These are phyloP conservation scores for Nipponacmea schrenckii DNA, from an alignment of 2,888 invertebrate genomes.

Conservation along the genomic window DNA sequence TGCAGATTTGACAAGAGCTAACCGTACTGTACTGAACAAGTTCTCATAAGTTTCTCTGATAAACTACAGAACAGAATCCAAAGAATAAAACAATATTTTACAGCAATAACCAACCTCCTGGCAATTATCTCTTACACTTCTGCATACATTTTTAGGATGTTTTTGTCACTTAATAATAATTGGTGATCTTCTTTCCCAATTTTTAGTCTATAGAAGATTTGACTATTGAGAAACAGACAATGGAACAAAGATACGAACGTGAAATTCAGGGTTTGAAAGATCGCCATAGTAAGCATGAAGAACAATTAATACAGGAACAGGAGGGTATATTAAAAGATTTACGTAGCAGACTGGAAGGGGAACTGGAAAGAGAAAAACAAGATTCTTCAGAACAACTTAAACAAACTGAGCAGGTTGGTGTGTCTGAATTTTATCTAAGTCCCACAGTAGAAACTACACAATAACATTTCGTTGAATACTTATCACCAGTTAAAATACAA, in stretches of 20 bases:
- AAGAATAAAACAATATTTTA: no score
- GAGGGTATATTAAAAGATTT: constrained; percentile 38
- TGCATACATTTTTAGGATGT: no score
- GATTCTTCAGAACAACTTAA: constrained; percentile 43
- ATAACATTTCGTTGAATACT: no score
- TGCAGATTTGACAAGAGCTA: no score
- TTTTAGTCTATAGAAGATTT: constrained; percentile 59
- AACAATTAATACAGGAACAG: constrained; percentile 40
- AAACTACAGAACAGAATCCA: no score
- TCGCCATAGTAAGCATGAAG: constrained; percentile 36
- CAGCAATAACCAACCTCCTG: no score
- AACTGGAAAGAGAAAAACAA: constrained; percentile 42
- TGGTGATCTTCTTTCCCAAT: neutral
- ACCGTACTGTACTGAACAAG: no score
- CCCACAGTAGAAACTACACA: no score
- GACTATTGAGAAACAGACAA: constrained; percentile 58
- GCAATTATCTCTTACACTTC: no score
- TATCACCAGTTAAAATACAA: no score
- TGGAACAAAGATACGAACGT: constrained; percentile 54
- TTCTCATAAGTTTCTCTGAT: no score
- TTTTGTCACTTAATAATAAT: no score
- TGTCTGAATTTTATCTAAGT: neutral
- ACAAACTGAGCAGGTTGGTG: constrained; percentile 50
- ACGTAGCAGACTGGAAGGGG: constrained; percentile 35
- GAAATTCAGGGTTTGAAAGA: constrained; percentile 48